A percentile compares a stretch with the other conserved stretches of the same genome.
Evolutionary conservation across 2,888 invertebrate species (phyloP).

Genomic region (Fragum whitleyi): DNA sequence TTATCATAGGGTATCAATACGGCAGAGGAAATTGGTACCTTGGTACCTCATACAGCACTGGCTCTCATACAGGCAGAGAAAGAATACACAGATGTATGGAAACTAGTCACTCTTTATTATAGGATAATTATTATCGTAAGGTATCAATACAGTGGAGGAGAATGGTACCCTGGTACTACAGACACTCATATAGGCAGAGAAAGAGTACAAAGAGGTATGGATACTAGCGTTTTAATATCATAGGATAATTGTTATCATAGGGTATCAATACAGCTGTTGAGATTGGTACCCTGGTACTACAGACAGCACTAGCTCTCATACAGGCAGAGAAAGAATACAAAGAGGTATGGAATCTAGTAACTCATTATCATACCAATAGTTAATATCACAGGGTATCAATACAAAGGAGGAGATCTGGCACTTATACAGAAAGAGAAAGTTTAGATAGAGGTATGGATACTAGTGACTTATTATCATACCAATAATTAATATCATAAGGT

Average conservation of each 20-base stretch:
- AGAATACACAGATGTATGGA: too few relatives aligned
- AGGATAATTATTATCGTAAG: too few relatives aligned
- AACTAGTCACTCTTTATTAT: too few relatives aligned
- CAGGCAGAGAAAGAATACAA: slow-evolving; percentile 65
- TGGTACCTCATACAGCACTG: slow-evolving; percentile 59
- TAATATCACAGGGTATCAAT: too few relatives aligned
- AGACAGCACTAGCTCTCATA: slow-evolving; percentile 58
- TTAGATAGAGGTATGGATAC: slow-evolving; percentile 68
- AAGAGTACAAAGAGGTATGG: slow-evolving; percentile 68
- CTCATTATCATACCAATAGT: too few relatives aligned
- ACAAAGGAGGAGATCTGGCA: slow-evolving; percentile 64
- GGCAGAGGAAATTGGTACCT: slow-evolving; percentile 53
- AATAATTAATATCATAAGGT: too few relatives aligned
- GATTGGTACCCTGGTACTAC: slow-evolving; percentile 54
- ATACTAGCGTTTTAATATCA: too few relatives aligned
- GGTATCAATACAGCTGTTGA: slow-evolving; percentile 53
- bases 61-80: slow-evolving; percentile 62
- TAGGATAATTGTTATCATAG: too few relatives aligned
- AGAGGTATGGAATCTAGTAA: too few relatives aligned
- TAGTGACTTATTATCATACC: too few relatives aligned
- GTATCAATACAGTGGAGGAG: slow-evolving; percentile 55
- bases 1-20: slow-evolving; percentile 43
- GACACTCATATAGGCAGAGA: slow-evolving; percentile 63
- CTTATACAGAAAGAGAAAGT: slow-evolving; percentile 64
- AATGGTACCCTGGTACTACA: slow-evolving; percentile 57